phyloP scores from a whole-genome alignment of 2,797 vertebrate genomes.

The Streptopelia turtur region DNA sequence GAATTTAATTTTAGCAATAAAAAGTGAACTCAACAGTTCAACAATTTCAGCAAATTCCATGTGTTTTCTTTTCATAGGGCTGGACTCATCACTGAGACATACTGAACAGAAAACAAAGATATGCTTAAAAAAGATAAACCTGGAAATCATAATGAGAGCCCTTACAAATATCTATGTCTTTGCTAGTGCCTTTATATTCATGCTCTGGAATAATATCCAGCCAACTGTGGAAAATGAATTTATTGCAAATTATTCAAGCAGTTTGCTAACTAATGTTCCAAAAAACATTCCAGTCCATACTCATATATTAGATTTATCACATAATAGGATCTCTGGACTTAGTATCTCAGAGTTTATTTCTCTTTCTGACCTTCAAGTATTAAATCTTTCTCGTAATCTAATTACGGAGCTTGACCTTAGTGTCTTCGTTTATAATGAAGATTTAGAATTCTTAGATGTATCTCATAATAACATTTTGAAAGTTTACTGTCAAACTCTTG shows the following conservation, averaged over 20 bases:
- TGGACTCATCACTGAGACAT: background rate
- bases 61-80: background rate
- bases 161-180: background rate
- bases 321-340: conserved; percentile 80
- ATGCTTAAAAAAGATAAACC: background rate
- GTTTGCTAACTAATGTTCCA: conserved; percentile 73
- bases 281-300: conserved; percentile 61
- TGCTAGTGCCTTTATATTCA: background rate
- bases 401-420: conserved; percentile 74
- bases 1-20: background rate
- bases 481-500: conserved; percentile 77
- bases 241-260: conserved; percentile 68
- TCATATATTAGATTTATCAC: conserved; percentile 82
- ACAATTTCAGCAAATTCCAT: background rate
- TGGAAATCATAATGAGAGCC: conserved; percentile 26
- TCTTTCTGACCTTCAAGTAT: conserved; percentile 69
- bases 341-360: conserved; percentile 77
- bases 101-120: background rate
- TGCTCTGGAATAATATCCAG: conserved; percentile 1
- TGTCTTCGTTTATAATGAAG: conserved; percentile 76
- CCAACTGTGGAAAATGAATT: conserved; percentile 38
- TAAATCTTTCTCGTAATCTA: conserved; percentile 84
- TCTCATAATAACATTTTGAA: conserved; percentile 82
- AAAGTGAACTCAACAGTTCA: background rate
- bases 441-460: conserved; percentile 83